Percentiles rank a stretch among this genome's conserved stretches.
phyloP scores from a whole-genome alignment of 2,888 invertebrate genomes.

The Philereme vetulata region DNA sequence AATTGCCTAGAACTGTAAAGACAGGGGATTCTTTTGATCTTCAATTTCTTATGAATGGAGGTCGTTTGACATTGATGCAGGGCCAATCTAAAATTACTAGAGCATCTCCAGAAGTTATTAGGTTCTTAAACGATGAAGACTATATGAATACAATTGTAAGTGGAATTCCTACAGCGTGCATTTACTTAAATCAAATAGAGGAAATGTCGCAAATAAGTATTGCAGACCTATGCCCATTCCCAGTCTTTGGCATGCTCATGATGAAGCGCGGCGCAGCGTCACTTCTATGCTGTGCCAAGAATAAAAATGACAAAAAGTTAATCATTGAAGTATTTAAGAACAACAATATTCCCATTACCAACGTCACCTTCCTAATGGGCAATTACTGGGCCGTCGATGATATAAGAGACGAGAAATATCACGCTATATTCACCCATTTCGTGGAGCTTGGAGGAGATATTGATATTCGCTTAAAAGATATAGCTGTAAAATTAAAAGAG shows the following conservation, averaged over 20 bases:
- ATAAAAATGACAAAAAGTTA: conserved; percentile 64
- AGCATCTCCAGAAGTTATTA: conserved; percentile 61
- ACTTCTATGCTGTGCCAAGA: conserved; percentile 73
- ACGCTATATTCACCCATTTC: conserved; percentile 82
- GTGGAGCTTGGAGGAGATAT: conserved; percentile 84
- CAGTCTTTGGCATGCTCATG: conserved; percentile 84
- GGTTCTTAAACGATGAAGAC: conserved; percentile 78
- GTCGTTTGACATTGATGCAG: conserved; percentile 63
- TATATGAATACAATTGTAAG: conserved; percentile 68
- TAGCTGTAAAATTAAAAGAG: conserved; percentile 55
- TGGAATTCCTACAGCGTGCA: conserved; percentile 62
- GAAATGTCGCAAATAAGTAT: conserved; percentile 64
- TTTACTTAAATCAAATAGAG: conserved; percentile 66
- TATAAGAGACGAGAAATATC: conserved; percentile 65
- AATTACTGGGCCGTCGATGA: conserved; percentile 55
- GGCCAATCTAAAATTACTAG: conserved; percentile 49
- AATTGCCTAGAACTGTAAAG: conserved; percentile 60
- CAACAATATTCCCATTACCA: conserved; percentile 66
- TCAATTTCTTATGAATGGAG: conserved; percentile 63
- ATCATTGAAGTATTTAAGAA: conserved; percentile 67
- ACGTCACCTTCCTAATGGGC: conserved; percentile 64
- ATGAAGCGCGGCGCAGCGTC: conserved; percentile 75
- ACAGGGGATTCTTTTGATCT: conserved; percentile 57
- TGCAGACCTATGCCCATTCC: conserved; percentile 85
- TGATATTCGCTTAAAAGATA: conserved; percentile 59